phyloP scores from a whole-genome alignment of 2,797 vertebrate species.

The Selene dorsalis region DNA sequence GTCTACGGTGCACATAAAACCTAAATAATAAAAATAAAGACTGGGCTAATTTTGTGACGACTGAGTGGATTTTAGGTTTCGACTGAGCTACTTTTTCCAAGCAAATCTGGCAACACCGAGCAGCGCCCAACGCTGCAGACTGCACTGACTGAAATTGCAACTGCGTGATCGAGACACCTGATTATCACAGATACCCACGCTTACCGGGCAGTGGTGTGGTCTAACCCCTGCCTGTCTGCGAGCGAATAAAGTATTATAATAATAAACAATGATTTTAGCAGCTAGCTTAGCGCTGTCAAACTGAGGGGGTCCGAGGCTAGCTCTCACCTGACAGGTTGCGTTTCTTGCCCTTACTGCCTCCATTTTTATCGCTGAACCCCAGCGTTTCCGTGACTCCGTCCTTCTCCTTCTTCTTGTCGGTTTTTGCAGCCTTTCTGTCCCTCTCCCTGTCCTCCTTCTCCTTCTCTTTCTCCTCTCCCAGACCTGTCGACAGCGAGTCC shows the following conservation, averaged over 20 bases:
- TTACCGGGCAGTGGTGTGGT: not conserved
- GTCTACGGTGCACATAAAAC: not conserved
- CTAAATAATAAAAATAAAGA: not conserved
- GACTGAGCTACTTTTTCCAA: not conserved
- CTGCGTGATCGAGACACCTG: not conserved
- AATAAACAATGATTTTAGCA: not conserved
- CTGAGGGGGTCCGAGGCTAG: slow-evolving; percentile 31
- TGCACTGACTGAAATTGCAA: slow-evolving; percentile 3
- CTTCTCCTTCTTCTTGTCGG: slow-evolving; percentile 60
- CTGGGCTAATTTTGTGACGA: not conserved
- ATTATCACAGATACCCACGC: not conserved
- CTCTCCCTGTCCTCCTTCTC: slow-evolving; percentile 80
- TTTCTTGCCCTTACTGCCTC: slow-evolving; percentile 82
- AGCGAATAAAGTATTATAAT: not conserved
- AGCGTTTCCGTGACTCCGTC: slow-evolving; percentile 86
- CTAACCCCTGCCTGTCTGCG: not conserved
- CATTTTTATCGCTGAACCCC: slow-evolving; percentile 88
- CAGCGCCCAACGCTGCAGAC: slow-evolving; percentile 34
- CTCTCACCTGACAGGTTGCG: slow-evolving; percentile 90
- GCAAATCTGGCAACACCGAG: not conserved
- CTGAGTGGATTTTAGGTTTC: not conserved
- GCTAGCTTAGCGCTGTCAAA: slow-evolving; percentile 53
- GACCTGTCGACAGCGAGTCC: slow-evolving; percentile 82
- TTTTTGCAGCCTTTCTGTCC: slow-evolving; percentile 54
- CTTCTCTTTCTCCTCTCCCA: slow-evolving; percentile 82